These are phyloP conservation scores for Uromys caudimaculatus DNA, from an alignment of 2,797 vertebrate genomes.

Conservation along the genomic window DNA sequence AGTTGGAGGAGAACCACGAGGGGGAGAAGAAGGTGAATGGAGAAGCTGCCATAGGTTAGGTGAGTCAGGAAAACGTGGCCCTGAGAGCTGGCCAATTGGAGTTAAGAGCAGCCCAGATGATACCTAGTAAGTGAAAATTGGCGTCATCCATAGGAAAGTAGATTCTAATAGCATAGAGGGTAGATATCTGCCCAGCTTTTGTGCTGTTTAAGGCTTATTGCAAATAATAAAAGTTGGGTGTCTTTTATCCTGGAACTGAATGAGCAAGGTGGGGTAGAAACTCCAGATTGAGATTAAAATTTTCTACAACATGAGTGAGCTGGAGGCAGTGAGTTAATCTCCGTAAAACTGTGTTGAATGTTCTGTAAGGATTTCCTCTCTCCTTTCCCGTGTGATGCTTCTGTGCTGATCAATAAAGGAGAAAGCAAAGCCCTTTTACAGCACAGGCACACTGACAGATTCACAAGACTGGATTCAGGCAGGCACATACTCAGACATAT, in stretches of 20 bases:
- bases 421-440: neutral
- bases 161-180: neutral
- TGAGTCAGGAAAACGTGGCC: neutral
- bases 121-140: neutral
- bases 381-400: neutral
- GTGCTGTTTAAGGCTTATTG: neutral
- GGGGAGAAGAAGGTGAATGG: neutral
- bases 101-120: neutral
- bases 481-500: neutral
- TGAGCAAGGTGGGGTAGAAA: neutral
- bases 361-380: neutral
- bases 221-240: neutral
- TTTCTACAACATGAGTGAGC: neutral
- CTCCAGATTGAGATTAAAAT: neutral
- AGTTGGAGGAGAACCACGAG: neutral
- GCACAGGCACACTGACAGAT: neutral
- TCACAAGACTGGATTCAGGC: neutral
- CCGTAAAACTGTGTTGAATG: neutral
- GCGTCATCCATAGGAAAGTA: neutral
- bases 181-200: neutral
- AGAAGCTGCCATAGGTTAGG: neutral
- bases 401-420: neutral
- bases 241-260: neutral
- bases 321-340: neutral
- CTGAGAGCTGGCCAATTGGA: neutral